These are phyloP conservation scores for Dyspetes luteomarginatus DNA, from an alignment of 2,888 invertebrate species.

Conservation along the genomic window DNA sequence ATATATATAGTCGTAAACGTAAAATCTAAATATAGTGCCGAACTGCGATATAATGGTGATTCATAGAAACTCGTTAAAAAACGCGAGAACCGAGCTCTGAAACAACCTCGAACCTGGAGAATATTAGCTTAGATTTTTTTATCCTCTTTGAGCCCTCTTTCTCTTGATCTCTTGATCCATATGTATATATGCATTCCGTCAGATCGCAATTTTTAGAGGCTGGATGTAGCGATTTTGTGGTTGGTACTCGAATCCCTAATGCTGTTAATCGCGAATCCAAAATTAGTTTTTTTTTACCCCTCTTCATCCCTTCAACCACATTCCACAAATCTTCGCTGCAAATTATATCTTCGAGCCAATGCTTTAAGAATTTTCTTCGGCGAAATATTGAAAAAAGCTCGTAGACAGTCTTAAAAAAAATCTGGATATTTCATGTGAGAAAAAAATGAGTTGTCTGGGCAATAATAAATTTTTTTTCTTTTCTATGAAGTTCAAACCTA, in stretches of 20 bases:
- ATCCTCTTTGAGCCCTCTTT: neutral
- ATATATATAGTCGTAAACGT: conserved; percentile 18
- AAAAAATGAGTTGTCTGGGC: no score
- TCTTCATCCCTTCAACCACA: neutral
- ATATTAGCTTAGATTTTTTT: conserved; percentile 24
- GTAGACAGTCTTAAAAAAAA: no score
- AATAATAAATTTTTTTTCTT: no score
- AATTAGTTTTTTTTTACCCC: conserved; percentile 42
- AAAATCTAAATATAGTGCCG: conserved; percentile 34
- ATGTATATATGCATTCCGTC: conserved; percentile 11
- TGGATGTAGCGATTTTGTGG: conserved; percentile 54
- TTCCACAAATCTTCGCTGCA: neutral
- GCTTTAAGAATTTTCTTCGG: no score
- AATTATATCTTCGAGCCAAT: no score
- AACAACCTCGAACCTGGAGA: conserved; percentile 29
- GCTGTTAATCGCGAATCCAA: conserved; percentile 50
- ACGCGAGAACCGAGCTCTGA: conserved; percentile 33
- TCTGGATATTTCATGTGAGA: no score
- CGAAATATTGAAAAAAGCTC: no score
- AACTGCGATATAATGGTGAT: conserved; percentile 43
- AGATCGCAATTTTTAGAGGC: conserved; percentile 42
- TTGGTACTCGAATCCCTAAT: conserved; percentile 40
- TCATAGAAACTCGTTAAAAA: conserved; percentile 56
- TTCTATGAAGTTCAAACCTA: no score
- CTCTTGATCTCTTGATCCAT: no score